phyloP scores from a whole-genome alignment of 2,797 vertebrate species.

The Alca torda region DNA sequence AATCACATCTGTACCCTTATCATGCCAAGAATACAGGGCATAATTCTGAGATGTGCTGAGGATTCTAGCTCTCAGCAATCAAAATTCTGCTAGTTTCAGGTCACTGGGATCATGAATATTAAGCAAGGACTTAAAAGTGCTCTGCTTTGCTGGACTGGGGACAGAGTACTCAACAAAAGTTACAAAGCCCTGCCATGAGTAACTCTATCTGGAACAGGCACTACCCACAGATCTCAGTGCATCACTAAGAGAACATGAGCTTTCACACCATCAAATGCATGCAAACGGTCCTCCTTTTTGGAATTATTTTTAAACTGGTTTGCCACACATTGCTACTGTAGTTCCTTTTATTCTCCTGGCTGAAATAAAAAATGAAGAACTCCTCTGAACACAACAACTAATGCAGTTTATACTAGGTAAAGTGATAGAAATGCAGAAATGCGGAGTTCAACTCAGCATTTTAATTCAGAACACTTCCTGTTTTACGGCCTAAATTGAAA shows the following conservation, averaged over 20 bases:
- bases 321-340: not conserved
- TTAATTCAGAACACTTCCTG: constrained; percentile 11
- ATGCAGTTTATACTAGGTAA: not conserved
- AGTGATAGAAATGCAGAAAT: not conserved
- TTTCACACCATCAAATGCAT: not conserved
- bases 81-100: not conserved
- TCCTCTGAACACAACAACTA: not conserved
- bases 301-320: not conserved
- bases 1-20: not conserved
- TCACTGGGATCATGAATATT: not conserved
- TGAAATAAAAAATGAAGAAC: not conserved
- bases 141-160: not conserved
- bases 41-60: not conserved
- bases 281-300: not conserved
- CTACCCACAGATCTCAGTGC: not conserved
- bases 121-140: not conserved
- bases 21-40: not conserved
- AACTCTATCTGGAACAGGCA: not conserved
- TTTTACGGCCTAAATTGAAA: constrained; percentile 5
- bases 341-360: not conserved
- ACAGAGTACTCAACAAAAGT: not conserved
- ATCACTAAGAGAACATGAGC: not conserved
- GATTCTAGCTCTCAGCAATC: not conserved
- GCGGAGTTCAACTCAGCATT: not conserved
- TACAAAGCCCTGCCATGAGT: not conserved